These are phyloP conservation scores for Ptiloglossa arizonensis DNA, from an alignment of 1,140 invertebrate species.

Conservation along the genomic window DNA sequence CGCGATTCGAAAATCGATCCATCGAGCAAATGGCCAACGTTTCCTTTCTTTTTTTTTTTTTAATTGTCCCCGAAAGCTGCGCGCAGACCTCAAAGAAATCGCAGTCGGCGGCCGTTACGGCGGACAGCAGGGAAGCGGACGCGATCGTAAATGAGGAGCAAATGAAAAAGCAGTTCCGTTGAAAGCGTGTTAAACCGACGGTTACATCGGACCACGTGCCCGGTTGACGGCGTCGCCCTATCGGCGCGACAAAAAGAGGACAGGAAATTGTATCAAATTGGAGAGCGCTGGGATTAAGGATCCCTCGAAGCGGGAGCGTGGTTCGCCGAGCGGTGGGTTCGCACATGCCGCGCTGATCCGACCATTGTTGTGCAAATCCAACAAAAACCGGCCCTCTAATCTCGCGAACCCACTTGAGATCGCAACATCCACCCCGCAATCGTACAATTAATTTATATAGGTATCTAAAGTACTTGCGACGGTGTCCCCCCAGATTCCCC, in stretches of 20 bases:
- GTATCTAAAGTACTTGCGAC: constrained; percentile 71
- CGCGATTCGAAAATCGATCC: background rate
- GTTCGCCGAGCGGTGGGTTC: constrained; percentile 60
- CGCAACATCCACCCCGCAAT: constrained; percentile 67
- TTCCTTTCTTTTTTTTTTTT: too few species aligned
- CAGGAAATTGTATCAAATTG: constrained; percentile 75
- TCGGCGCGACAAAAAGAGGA: constrained; percentile 61
- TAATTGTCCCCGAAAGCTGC: background rate
- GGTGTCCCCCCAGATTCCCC: constrained; percentile 53
- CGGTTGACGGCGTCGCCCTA: constrained; percentile 50
- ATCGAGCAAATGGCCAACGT: background rate
- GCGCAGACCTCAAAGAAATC: background rate
- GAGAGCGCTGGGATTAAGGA: constrained; percentile 73
- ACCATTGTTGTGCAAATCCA: constrained; percentile 75
- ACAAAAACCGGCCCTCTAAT: constrained; percentile 78
- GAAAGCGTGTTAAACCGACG: constrained; percentile 55
- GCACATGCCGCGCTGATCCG: constrained; percentile 68
- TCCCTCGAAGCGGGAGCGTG: constrained; percentile 61
- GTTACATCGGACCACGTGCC: constrained; percentile 48
- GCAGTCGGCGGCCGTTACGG: background rate
- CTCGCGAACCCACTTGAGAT: constrained; percentile 76
- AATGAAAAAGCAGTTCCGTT: constrained; percentile 55
- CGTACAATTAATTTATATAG: constrained; percentile 80
- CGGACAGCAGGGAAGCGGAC: constrained; percentile 2
- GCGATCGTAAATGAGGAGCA: constrained; percentile 35